Evolutionary conservation across 2,113 vertebrate species (phyloP), one percentile per base, ranked within the genome.

Genomic region (Alectura lathami): DNA sequence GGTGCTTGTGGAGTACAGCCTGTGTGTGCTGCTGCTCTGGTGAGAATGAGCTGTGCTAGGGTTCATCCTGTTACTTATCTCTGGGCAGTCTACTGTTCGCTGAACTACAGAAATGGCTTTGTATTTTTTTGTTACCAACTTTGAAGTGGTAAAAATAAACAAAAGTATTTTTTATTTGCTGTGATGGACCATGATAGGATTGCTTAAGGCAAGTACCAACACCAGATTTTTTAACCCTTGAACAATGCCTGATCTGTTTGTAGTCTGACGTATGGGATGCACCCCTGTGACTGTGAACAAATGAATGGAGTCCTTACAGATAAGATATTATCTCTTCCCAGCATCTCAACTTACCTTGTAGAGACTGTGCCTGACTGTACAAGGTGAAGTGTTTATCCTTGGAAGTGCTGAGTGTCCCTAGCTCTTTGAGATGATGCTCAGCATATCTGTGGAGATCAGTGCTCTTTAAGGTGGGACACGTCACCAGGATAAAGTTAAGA

Each of bases 91-190:
- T 22, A 32, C 42, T 45, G 50, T 78, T 91, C 63, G 82, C 13
- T 88, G 72, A 78, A 38, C 60, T 94, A n/a, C 17, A 86, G 66
- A 84, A 89, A 51, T 54, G 15, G 3, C 1, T 34, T 59, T 4
- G 4, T 73, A 56, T 78, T 50, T 32, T 64, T 83, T 53, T 56
- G 51, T 79, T 26, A 48, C 23, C 1, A 2, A 13, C 20, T 76
- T 63, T 82, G 24, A 75, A 59, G 48, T 57, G 16, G 63, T 50
- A 73, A 86, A 88, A 73, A 22, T 48, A 93, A 91, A 73, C 13
- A 76, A 51, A 93, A 89, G 18, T 79, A 59, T 56, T 84, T 94
- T 93, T 82, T 18, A 63, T 59, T 90, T 89, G n/a, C 74, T 72
- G 0, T 43, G 80, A 69, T 77, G 34, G 75, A 36, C 85, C 27